phyloP scores from a whole-genome alignment of 1,140 invertebrate genomes.

The Bombus superbus region DNA sequence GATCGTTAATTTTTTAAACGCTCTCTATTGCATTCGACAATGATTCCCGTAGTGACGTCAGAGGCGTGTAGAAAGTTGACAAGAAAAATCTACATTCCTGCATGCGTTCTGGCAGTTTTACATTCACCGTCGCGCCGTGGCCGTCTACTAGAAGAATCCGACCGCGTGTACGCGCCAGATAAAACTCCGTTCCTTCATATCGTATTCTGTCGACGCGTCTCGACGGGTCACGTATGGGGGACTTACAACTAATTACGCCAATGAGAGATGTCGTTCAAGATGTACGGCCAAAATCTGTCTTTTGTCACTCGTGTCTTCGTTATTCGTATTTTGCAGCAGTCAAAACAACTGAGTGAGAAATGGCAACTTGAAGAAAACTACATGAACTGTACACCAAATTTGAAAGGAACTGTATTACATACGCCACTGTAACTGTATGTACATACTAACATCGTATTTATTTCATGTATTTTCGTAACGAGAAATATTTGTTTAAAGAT shows the following conservation, averaged over 20 bases:
- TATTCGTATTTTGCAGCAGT: too few relatives aligned
- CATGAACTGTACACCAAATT: neutral
- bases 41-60: constrained; percentile 62
- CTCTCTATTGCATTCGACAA: constrained; percentile 48
- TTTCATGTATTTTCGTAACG: too few relatives aligned
- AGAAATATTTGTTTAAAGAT: too few relatives aligned
- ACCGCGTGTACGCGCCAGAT: constrained; percentile 57
- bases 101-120: constrained; percentile 64
- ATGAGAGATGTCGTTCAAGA: constrained; percentile 23
- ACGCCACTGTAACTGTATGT: too few relatives aligned
- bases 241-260: constrained; percentile 52
- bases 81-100: constrained; percentile 71
- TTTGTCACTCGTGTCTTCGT: neutral
- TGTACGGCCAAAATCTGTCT: neutral
- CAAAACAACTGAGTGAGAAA: neutral
- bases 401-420: neutral
- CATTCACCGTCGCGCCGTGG: constrained; percentile 56
- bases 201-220: constrained; percentile 40
- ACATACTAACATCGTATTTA: too few relatives aligned
- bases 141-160: constrained; percentile 30
- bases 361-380: too few relatives aligned
- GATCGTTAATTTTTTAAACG: neutral
- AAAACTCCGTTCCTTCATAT: constrained; percentile 51
- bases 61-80: constrained; percentile 62
- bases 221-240: constrained; percentile 46